Percentiles rank a stretch among this genome's conserved stretches.
These are phyloP conservation scores for Barbus barbus DNA, from an alignment of 2,113 vertebrate genomes.

Conservation along the genomic window DNA sequence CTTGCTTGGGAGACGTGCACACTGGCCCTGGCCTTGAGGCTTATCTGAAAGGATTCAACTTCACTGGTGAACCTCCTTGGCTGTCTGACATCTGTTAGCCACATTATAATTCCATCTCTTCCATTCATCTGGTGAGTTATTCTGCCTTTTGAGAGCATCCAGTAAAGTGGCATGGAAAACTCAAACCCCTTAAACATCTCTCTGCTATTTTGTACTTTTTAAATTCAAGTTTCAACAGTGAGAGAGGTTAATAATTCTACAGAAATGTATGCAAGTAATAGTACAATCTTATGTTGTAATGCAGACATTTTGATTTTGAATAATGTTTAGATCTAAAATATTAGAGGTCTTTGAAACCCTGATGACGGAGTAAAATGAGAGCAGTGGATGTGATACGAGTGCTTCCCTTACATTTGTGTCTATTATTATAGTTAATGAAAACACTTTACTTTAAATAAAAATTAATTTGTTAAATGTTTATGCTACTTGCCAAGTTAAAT, in stretches of 20 bases:
- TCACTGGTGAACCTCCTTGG: slow-evolving; percentile 75
- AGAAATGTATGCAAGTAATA: too few species aligned
- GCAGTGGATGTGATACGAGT: too few species aligned
- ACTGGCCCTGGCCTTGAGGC: slow-evolving; percentile 74
- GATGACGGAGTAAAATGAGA: too few species aligned
- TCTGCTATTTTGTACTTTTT: not conserved
- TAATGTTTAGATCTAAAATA: too few species aligned
- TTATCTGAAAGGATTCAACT: slow-evolving; percentile 75
- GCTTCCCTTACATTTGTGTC: too few species aligned
- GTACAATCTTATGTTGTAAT: too few species aligned
- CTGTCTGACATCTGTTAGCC: slow-evolving; percentile 66
- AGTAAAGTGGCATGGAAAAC: not conserved
- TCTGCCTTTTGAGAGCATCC: not conserved
- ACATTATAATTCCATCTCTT: slow-evolving; percentile 68
- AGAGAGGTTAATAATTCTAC: too few species aligned
- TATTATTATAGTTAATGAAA: not conserved
- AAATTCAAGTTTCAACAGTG: too few species aligned
- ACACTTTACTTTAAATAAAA: not conserved
- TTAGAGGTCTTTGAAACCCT: too few species aligned
- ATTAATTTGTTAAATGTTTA: not conserved
- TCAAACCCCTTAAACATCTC: not conserved
- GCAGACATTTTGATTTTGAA: too few species aligned
- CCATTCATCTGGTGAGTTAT: slow-evolving; percentile 72
- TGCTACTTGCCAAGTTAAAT: not conserved
- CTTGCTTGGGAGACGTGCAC: slow-evolving; percentile 62